A percentile compares a stretch with the other conserved stretches of the same genome.
Evolutionary conservation across 2,113 vertebrate genomes (phyloP).

Genomic region (Crocuta crocuta): DNA sequence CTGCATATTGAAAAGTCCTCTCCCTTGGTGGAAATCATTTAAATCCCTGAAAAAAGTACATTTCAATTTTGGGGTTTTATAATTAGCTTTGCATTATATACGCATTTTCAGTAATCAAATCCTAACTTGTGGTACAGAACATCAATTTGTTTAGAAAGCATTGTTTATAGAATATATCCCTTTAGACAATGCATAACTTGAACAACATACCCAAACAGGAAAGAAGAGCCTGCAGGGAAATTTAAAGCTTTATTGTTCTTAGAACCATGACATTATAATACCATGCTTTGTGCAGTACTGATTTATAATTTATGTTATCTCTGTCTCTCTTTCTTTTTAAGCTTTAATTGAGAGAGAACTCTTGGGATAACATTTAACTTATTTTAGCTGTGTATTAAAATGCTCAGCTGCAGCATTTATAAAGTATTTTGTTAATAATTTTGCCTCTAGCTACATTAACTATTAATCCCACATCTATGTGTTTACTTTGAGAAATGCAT

Average conservation of each 20-base stretch:
- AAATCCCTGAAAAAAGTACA: conserved; percentile 34
- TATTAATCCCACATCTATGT: background rate
- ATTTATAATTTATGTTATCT: conserved; percentile 66
- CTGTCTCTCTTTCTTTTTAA: conserved; percentile 42
- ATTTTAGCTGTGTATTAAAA: conserved; percentile 22
- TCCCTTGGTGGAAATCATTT: conserved; percentile 58
- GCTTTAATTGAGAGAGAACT: conserved; percentile 66
- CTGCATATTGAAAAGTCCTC: conserved; percentile 41
- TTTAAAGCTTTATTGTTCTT: conserved; percentile 76
- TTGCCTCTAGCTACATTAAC: background rate
- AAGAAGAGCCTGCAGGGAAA: conserved; percentile 64
- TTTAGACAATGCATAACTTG: conserved; percentile 56
- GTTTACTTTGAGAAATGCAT: background rate
- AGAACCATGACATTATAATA: conserved; percentile 63
- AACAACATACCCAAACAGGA: conserved; percentile 49
- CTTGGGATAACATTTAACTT: conserved; percentile 39
- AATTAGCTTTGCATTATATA: conserved; percentile 66
- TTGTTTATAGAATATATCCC: conserved; percentile 47
- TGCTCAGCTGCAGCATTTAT: background rate
- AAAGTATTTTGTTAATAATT: conserved; percentile 44
- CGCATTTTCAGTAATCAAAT: conserved; percentile 69
- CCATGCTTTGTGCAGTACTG: background rate
- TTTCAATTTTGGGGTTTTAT: conserved; percentile 58
- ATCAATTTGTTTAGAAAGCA: conserved; percentile 63
- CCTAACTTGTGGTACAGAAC: conserved; percentile 25